Percentiles rank a stretch among this genome's conserved stretches.
These are phyloP conservation scores for Hemithea aestivaria DNA, from an alignment of 2,888 invertebrate species.

Conservation along the genomic window DNA sequence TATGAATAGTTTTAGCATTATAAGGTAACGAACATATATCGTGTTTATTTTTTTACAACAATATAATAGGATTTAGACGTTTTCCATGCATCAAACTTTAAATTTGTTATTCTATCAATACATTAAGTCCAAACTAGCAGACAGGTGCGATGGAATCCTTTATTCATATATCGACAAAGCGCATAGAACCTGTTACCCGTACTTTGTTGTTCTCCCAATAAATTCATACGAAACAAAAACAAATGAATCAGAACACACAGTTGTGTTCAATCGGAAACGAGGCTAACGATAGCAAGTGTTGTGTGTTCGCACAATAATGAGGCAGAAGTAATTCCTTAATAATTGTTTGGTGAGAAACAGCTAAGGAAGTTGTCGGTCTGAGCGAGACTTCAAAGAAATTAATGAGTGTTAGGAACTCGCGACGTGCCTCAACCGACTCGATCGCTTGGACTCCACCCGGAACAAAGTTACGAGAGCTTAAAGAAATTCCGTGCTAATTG, in stretches of 20 bases:
- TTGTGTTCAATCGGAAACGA: slow-evolving; percentile 46
- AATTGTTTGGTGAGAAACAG: slow-evolving; percentile 67
- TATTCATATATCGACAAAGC: slow-evolving; percentile 9
- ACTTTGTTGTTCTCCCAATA: slow-evolving; percentile 8
- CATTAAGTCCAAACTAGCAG: slow-evolving; percentile 4
- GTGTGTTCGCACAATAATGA: slow-evolving; percentile 57
- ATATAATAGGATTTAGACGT: too few species aligned
- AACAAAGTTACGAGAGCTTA: slow-evolving; percentile 69
- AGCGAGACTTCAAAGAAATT: slow-evolving; percentile 74
- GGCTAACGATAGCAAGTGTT: slow-evolving; percentile 44
- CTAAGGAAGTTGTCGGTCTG: slow-evolving; percentile 62
- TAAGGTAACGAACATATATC: too few species aligned
- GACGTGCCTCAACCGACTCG: slow-evolving; percentile 67
- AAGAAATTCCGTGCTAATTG: slow-evolving; percentile 67
- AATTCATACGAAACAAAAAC: slow-evolving; percentile 38
- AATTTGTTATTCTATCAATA: slow-evolving; percentile 14
- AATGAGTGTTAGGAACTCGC: slow-evolving; percentile 75
- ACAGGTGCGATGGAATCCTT: slow-evolving; percentile 8
- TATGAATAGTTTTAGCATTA: too few species aligned
- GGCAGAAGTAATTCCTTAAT: slow-evolving; percentile 68
- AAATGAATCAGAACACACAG: slow-evolving; percentile 43
- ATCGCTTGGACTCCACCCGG: slow-evolving; percentile 77
- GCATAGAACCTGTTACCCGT: slow-evolving; percentile 1
- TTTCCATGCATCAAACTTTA: slow-evolving; percentile 6
- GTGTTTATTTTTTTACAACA: too few species aligned